phyloP scores from a whole-genome alignment of 2,888 invertebrate genomes.

The Papilio gigon region DNA sequence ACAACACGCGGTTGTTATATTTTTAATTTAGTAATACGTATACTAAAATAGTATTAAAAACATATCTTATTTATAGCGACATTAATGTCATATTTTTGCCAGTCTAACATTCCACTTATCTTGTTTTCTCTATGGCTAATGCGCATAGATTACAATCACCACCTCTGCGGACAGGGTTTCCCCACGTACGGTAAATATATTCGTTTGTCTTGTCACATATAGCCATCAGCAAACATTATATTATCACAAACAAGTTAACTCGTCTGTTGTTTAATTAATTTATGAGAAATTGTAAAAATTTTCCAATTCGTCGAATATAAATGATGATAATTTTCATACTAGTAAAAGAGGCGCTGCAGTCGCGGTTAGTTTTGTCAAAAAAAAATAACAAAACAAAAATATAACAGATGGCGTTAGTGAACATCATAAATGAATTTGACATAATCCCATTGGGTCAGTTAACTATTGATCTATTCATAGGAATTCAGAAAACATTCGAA shows the following conservation, averaged over 20 bases:
- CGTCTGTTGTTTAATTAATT: background rate
- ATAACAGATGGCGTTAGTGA: no score
- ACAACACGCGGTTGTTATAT: background rate
- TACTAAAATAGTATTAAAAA: background rate
- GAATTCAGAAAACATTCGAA: no score
- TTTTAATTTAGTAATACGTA: background rate
- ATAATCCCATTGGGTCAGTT: no score
- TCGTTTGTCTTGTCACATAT: background rate
- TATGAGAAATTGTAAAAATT: background rate
- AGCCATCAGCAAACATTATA: background rate
- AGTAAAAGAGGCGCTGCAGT: no score
- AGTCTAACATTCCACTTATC: background rate
- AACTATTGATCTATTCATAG: no score
- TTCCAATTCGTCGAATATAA: background rate
- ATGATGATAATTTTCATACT: no score
- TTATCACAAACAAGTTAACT: slow-evolving; percentile 6
- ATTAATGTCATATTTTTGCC: background rate
- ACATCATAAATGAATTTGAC: no score
- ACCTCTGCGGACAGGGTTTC: slow-evolving; percentile 7
- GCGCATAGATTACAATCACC: background rate
- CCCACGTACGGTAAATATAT: background rate
- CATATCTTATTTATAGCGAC: background rate
- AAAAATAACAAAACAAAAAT: no score
- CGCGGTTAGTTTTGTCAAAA: no score
- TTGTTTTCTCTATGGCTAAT: background rate